Percentiles rank a stretch among this genome's conserved stretches.
Conservation (phyloP, 2,888 invertebrate species). For the Conus canariensis region DNA sequence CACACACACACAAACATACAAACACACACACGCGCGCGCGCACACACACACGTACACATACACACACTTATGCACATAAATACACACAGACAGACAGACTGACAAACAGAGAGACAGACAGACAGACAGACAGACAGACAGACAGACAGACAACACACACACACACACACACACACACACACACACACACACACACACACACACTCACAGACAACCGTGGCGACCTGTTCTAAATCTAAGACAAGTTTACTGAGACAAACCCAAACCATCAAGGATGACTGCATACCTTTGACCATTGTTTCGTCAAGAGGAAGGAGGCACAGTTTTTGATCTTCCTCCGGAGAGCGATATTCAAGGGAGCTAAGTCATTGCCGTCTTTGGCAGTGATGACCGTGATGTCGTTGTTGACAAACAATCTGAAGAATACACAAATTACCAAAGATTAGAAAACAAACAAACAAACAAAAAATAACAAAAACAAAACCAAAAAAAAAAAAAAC, state of each 20-base stretch:
- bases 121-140: no score
- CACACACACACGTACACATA: no score
- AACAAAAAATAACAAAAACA: not conserved
- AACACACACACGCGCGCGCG: no score
- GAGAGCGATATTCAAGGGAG: slow-evolving; percentile 75
- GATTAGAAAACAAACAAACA: not conserved
- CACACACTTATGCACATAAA: no score
- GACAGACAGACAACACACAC: no score
- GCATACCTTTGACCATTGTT: slow-evolving; percentile 76
- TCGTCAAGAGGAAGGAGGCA: slow-evolving; percentile 77
- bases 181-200: not conserved
- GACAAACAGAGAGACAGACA: no score
- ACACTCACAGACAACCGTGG: no score
- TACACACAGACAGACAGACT: no score
- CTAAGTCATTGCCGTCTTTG: slow-evolving; percentile 74
- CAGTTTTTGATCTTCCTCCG: slow-evolving; percentile 72
- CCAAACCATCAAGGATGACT: slow-evolving; percentile 46
- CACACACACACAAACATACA: no score
- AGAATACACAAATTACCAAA: not conserved
- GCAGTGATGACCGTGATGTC: slow-evolving; percentile 75
- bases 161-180: no score
- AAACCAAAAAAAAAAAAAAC: not conserved
- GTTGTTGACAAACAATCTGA: slow-evolving; percentile 71
- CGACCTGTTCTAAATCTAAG: not conserved
- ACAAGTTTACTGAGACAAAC: not conserved